Base-by-base conservation (phyloP, 2,113 vertebrate species). In the Rhabdomys dilectus region DNA sequence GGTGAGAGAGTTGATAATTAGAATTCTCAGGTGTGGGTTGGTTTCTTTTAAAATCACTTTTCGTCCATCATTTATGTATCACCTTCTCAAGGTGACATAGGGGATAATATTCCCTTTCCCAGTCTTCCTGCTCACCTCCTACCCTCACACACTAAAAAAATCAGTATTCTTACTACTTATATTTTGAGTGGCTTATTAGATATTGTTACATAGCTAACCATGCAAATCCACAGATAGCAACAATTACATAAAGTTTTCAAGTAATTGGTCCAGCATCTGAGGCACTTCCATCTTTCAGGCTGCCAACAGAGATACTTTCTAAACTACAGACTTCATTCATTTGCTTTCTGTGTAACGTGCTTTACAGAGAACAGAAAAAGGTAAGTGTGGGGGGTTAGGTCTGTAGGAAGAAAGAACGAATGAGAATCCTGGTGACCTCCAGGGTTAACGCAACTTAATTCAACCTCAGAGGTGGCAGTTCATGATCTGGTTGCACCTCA, bases 261-360 rank as follows among this genome's bases (percentile, higher is more conserved):
- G 51, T 88, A 60, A 66, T 7, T 88, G 5, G 5, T 39, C 48
- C 42, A 45, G 16, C 51, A 5, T 21, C 19, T 58, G 39, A 91
- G 13, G 7, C 31, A 72, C 22, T 53, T 72, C 3, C n/a, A 29
- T 84, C 26, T 19, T 82, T 84, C 75, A 81, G 17, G 24, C 6
- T 88, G 26, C 21, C 34, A 82, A 9, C 42, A 90, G 53, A 91
- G 24, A 64, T 68, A 68, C 56, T 93, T 75, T 95, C 82, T 86
- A 72, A 78, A 24, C 26, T 88, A 75, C 5, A 91, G 19, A 51
- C 5, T 4, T 60, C 36, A 51, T 22, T 94, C 9, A 70, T 70
- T 53, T 75, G 53, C 2, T 86, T 5, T 45, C 6, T 68, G 24
- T 17, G 39, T 36, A 81, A 81, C 87, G 42, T 70, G 7, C 75